Evolutionary conservation across 2,113 vertebrate species (phyloP).

Genomic region (Mixornis gularis): DNA sequence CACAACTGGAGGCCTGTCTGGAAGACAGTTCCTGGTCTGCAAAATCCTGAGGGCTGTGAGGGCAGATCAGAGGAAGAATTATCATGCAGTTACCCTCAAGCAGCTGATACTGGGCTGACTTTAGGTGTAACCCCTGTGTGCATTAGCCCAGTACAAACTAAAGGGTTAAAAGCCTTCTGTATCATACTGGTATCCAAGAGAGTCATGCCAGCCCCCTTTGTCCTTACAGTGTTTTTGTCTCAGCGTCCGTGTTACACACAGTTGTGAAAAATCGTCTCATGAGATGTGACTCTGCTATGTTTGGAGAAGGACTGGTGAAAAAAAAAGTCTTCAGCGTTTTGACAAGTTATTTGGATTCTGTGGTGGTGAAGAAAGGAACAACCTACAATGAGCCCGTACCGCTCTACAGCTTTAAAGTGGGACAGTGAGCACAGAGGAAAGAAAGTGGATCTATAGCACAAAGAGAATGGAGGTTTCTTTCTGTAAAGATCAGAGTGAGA

Average conservation of each 20-base stretch:
- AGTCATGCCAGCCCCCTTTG: not conserved
- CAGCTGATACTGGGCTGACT: not conserved
- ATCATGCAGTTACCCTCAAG: not conserved
- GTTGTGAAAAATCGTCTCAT: not conserved
- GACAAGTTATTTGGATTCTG: slow-evolving; percentile 28
- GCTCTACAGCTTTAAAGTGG: not conserved
- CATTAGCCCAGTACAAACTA: not conserved
- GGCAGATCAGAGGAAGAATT: not conserved
- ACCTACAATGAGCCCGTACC: not conserved
- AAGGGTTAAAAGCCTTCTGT: not conserved
- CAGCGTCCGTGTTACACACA: not conserved
- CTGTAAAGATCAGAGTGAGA: not conserved
- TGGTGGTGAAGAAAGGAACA: not conserved
- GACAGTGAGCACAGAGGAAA: not conserved
- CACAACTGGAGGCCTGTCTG: not conserved
- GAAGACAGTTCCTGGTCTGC: not conserved
- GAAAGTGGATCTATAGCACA: not conserved
- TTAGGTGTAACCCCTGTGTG: not conserved
- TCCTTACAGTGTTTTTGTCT: not conserved
- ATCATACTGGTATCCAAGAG: not conserved
- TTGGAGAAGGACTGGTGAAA: slow-evolving; percentile 3
- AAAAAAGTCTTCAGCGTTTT: not conserved
- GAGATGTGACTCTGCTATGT: slow-evolving; percentile 5
- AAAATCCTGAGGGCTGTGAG: not conserved
- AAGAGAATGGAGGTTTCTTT: not conserved